Base-by-base conservation (phyloP, 2,888 invertebrate genomes). In the Exocentrus adspersus region DNA sequence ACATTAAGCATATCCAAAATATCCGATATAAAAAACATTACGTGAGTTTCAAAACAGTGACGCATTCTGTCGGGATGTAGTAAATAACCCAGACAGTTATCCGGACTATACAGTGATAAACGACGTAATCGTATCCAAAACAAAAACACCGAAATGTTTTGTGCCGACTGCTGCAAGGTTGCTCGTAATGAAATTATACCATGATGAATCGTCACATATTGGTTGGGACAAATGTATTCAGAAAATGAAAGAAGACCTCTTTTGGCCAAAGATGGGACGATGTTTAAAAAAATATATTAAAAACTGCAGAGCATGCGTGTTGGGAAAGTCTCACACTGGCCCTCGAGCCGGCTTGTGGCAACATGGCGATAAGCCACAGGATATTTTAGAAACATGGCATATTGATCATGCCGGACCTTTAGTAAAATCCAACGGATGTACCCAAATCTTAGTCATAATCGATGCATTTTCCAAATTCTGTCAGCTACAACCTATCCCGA, bases 401-500 rank as follows among this genome's bases (percentile, higher is more conserved):
- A 69, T 71, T 30, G 72, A 67, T 46, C 67, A 71, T 53, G 72
- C 70, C 19, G 70, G 72, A 7, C 69, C 72, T 16, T 50, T 71
- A 28, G 65, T 68, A 9, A 37, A 37, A 2, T 37, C 37, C n/a
- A 6, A 32, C 46, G 59, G 14, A 24, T 24, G 24, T 7, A 24
- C 24, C 7, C 24, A 24, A 24, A 24, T 24, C 24, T 7, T 24
- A 5, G 59, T 64, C 10, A 51, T 48, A 10, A 67, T 67, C 9
- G 58, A 46, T 10, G 61, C 64, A 1, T 69, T 64, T 57, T 58
- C 63, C 14, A 63, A 60, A 28, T 64, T 57, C 45, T 63, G 60
- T 24, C 30, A 19, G 48, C 37, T 68, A n/a, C 28, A 48, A 30
- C 54, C 59, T n/a, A 57, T 60, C 48, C 10, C 24, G 9, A 57